Evolutionary conservation across 2,888 invertebrate genomes (phyloP).

Genomic region (Hipparchia sbordonii): DNA sequence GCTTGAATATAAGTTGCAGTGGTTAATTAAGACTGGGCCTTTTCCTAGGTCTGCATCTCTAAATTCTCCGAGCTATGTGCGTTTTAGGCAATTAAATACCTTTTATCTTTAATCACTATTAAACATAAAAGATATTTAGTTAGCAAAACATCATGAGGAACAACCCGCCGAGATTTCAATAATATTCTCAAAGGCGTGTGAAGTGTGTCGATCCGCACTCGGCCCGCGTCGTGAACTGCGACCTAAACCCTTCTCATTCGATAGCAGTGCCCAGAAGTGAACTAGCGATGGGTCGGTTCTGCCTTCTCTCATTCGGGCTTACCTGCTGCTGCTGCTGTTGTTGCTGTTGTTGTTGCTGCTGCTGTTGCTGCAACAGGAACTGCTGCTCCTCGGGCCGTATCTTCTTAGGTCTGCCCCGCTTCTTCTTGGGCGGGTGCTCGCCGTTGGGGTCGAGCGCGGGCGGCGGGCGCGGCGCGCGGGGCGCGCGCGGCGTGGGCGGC

Average conservation of each 20-base stretch:
- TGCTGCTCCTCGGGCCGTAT: conserved; percentile 86
- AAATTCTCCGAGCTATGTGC: too few species aligned
- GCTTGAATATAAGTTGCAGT: too few species aligned
- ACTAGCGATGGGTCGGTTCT: too few species aligned
- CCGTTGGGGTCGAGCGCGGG: conserved; percentile 55
- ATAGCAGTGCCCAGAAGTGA: too few species aligned
- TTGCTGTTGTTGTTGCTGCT: conserved; percentile 69
- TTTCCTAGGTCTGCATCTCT: too few species aligned
- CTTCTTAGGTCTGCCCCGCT: conserved; percentile 94
- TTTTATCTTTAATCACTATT: too few species aligned
- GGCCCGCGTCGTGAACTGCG: too few species aligned
- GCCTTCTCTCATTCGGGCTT: background rate
- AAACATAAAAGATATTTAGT: too few species aligned
- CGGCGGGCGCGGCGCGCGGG: conserved; percentile 70
- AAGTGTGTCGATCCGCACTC: background rate
- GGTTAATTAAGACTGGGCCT: too few species aligned
- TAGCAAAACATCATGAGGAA: background rate
- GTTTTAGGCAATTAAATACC: too few species aligned
- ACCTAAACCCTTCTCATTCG: too few species aligned
- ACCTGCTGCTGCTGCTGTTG: conserved; percentile 47
- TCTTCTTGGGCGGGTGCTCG: conserved; percentile 89
- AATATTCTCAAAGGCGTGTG: too few species aligned
- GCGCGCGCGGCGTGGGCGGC: conserved; percentile 77
- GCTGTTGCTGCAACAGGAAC: conserved; percentile 74
- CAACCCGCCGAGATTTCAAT: background rate